Conservation (phyloP, 2,113 vertebrate genomes). For the Candoia aspera region DNA sequence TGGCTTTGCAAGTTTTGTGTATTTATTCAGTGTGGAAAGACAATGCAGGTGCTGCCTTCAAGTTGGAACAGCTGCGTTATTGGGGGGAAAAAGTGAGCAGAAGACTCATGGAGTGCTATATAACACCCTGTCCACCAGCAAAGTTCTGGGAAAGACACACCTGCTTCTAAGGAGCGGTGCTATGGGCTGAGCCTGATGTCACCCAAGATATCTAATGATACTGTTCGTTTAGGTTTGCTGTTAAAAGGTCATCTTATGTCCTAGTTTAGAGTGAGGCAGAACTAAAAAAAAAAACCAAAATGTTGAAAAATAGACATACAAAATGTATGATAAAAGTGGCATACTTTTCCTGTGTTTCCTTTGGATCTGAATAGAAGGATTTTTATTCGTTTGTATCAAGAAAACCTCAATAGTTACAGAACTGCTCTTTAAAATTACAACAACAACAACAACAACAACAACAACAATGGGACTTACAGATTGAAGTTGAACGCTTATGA, state of each 20-base stretch:
- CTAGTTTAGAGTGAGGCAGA: not conserved
- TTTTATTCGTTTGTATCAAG: not conserved
- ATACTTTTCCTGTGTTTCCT: not conserved
- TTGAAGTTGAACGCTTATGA: too few species aligned
- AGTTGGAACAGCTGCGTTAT: not conserved
- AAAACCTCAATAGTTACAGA: not conserved
- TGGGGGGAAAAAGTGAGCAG: not conserved
- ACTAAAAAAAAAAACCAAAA: not conserved
- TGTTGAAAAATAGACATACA: too few species aligned
- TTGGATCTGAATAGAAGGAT: not conserved
- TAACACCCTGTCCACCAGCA: not conserved
- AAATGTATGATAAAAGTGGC: not conserved
- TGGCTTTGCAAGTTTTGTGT: not conserved
- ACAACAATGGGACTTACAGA: not conserved
- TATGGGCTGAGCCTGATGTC: not conserved
- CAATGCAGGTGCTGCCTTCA: not conserved
- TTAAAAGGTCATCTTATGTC: not conserved
- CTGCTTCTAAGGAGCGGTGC: not conserved
- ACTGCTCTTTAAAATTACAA: too few species aligned
- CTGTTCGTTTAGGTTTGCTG: not conserved
- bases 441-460: not conserved
- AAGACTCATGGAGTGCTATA: not conserved
- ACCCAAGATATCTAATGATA: not conserved
- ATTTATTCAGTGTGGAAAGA: not conserved
- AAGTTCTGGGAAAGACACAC: not conserved